These are phyloP conservation scores for Hemiprocne comata DNA, from an alignment of 2,113 vertebrate genomes.

Conservation along the genomic window DNA sequence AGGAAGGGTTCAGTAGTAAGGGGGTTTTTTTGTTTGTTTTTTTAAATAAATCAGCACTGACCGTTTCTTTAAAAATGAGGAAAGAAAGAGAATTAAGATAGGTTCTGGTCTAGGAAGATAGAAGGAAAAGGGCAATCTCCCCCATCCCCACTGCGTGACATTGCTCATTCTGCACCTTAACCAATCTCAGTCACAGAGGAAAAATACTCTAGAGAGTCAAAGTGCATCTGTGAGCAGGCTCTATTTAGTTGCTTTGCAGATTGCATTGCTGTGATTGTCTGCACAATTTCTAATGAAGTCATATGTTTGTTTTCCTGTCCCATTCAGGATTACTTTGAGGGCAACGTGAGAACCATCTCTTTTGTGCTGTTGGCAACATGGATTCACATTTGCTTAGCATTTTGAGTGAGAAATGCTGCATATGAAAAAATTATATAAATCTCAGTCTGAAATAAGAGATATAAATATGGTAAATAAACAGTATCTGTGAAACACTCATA, in stretches of 20 bases:
- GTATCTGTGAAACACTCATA: background rate
- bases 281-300: background rate
- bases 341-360: background rate
- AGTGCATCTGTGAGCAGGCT: background rate
- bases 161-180: background rate
- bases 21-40: background rate
- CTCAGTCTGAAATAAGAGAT: background rate
- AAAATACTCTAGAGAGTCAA: background rate
- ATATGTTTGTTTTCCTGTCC: background rate
- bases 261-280: background rate
- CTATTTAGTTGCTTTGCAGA: background rate
- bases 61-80: background rate
- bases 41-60: background rate
- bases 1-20: background rate
- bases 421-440: background rate
- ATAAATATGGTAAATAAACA: constrained; percentile 31
- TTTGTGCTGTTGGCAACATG: background rate
- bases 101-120: background rate
- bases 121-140: background rate
- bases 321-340: background rate
- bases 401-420: background rate
- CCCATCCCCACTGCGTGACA: background rate
- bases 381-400: background rate
- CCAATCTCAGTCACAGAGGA: background rate
- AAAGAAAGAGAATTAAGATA: background rate